Percentiles rank a stretch among this genome's conserved stretches.
Evolutionary conservation across 1,140 invertebrate genomes (phyloP).

Genomic region (Drosophila micromelanica): DNA sequence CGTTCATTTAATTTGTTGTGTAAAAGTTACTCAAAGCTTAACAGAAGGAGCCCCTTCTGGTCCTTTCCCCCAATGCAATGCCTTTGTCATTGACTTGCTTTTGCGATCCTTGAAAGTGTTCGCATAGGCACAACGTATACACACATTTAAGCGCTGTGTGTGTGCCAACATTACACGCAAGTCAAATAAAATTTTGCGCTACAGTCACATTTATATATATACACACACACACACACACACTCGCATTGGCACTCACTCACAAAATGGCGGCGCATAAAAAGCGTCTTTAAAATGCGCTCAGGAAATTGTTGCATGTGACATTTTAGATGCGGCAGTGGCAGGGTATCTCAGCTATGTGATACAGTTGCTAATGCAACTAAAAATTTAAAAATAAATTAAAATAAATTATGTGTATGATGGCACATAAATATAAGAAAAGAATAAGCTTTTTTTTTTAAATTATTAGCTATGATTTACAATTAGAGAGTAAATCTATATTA

Average conservation of each 20-base stretch:
- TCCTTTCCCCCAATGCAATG: neutral
- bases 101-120: slow-evolving; percentile 49
- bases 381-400: no score
- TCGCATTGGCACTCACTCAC: slow-evolving; percentile 58
- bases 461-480: no score
- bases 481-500: no score
- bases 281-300: slow-evolving; percentile 72
- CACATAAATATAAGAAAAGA: no score
- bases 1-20: slow-evolving; percentile 40
- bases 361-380: neutral
- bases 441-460: no score
- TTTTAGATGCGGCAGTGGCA: slow-evolving; percentile 17
- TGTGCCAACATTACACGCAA: slow-evolving; percentile 74
- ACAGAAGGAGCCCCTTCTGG: neutral
- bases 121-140: slow-evolving; percentile 48
- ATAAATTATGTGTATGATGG: no score
- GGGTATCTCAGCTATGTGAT: neutral
- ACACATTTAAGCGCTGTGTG: slow-evolving; percentile 36
- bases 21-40: slow-evolving; percentile 24
- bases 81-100: slow-evolving; percentile 40
- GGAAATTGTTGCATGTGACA: slow-evolving; percentile 80
- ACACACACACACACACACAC: slow-evolving; percentile 2
- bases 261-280: slow-evolving; percentile 75
- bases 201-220: slow-evolving; percentile 11
- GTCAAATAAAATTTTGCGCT: slow-evolving; percentile 73